Base-by-base conservation (phyloP, 2,888 invertebrate species). In the Pedicia rivosa region DNA sequence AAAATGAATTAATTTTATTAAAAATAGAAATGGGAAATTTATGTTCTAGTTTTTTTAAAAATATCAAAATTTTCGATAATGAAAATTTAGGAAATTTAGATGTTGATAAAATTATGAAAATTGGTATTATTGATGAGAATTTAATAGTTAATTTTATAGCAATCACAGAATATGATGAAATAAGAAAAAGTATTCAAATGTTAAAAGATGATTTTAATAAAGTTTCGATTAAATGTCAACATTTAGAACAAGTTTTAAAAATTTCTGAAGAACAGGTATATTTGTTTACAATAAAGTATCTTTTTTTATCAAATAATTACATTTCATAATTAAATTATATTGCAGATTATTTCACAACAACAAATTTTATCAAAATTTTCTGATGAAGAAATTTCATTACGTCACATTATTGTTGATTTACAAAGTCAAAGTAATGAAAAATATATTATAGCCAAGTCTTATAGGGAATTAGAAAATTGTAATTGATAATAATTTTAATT, bases 321-420 rank as follows among this genome's bases (percentile, higher is more conserved):
- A 10, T 5, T 8, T 8, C 24, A 24, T 10, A 24, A 24, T 10
- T n/a, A 24, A 24, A 24, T 24, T 5, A 24, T 10, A 24, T 24
- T 24, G 8, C 36, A 48, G 50, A 52, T 61, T 5, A 48, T 50
- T 35, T 54, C 57, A 1, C 59, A 60, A 36, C 62, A 62, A 35
- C 51, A 48, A 28, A 40, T 58, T 14, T 47, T 60, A 10, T 55
- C 53, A 20, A 58, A 59, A 35, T 51, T 57, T 19, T 58, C 59
- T 0, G 61, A 61, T 40, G 61, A 57, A 36, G 60, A 62, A 37
- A 56, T 61, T 5, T 52, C 48, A 26, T 32, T 62, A 32, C 48
- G 62, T 3, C 61, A 62, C 44, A 43, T 59, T 24, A 57, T 62
- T 29, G 59, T 62, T 3, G 61, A 62, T 50, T 43, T 62, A 6